phyloP scores from a whole-genome alignment of 2,113 vertebrate genomes.

The Ancistrus triradiatus region DNA sequence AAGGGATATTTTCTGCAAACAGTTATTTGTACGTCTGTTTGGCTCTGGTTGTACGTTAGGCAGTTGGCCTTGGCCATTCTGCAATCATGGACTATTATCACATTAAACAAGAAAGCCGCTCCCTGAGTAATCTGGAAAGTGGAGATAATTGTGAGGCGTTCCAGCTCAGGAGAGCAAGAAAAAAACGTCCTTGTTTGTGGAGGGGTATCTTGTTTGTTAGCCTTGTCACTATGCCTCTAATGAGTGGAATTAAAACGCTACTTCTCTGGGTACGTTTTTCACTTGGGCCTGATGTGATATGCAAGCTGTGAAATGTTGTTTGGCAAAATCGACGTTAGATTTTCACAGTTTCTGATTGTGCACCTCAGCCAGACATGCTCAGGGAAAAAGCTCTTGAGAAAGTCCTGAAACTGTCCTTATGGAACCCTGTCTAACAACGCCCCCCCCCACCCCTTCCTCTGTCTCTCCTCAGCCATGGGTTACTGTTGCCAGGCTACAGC shows the following conservation, averaged over 20 bases:
- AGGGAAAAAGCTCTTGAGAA: slow-evolving; percentile 48
- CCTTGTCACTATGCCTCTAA: too few relatives aligned
- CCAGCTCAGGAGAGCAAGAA: neutral
- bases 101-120: slow-evolving; percentile 20
- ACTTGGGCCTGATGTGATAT: slow-evolving; percentile 12
- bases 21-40: neutral
- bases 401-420: slow-evolving; percentile 61
- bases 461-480: slow-evolving; percentile 66
- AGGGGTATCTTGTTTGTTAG: neutral
- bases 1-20: neutral
- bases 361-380: neutral
- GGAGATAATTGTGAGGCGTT: slow-evolving; percentile 43
- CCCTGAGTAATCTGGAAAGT: slow-evolving; percentile 24
- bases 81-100: slow-evolving; percentile 17
- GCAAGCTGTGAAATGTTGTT: slow-evolving; percentile 9
- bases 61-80: neutral
- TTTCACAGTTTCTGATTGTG: too few relatives aligned
- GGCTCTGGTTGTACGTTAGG: neutral
- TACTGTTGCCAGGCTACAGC: slow-evolving; percentile 78
- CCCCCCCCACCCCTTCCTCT: slow-evolving; percentile 42
- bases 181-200: neutral
- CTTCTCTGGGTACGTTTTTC: neutral
- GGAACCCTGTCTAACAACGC: slow-evolving; percentile 56
- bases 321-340: too few relatives aligned
- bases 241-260: too few relatives aligned